These are phyloP conservation scores for Rhynchonema sp. DNA, from an alignment of 2,888 invertebrate genomes.

Conservation along the genomic window DNA sequence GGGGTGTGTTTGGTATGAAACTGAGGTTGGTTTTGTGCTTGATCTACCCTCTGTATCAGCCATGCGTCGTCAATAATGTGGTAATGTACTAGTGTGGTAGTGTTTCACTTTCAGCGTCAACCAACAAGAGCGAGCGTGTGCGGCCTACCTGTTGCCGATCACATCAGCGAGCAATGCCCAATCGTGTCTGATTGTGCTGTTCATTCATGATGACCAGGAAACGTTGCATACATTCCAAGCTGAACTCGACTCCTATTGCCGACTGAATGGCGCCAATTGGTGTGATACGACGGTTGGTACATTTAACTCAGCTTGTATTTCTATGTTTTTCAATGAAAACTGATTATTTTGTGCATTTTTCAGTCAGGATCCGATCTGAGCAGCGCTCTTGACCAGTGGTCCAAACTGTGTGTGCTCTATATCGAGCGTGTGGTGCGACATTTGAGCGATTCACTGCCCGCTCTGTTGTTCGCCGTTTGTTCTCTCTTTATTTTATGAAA, in stretches of 20 bases:
- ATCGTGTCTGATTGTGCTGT: background rate
- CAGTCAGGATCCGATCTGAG: background rate
- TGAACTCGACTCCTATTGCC: background rate
- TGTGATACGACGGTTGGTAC: too few species aligned
- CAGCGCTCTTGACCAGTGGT: background rate
- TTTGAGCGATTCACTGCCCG: background rate
- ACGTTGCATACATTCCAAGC: background rate
- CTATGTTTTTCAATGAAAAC: background rate
- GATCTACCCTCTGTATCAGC: too few species aligned
- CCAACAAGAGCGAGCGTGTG: too few species aligned
- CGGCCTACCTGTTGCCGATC: background rate
- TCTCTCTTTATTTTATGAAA: background rate
- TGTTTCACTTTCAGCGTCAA: too few species aligned
- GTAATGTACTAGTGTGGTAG: too few species aligned
- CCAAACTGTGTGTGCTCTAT: background rate
- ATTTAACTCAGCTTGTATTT: too few species aligned
- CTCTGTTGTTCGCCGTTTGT: background rate
- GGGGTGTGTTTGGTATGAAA: too few species aligned
- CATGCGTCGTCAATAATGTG: too few species aligned
- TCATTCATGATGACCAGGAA: background rate
- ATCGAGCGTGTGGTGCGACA: background rate
- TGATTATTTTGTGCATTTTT: too few species aligned
- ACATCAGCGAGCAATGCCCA: background rate
- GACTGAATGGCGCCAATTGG: background rate
- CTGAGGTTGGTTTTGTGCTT: too few species aligned